Evolutionary conservation across 2,797 vertebrate species (phyloP), one percentile per base, ranked within the genome.

Genomic region (Poeciliopsis turneri): DNA sequence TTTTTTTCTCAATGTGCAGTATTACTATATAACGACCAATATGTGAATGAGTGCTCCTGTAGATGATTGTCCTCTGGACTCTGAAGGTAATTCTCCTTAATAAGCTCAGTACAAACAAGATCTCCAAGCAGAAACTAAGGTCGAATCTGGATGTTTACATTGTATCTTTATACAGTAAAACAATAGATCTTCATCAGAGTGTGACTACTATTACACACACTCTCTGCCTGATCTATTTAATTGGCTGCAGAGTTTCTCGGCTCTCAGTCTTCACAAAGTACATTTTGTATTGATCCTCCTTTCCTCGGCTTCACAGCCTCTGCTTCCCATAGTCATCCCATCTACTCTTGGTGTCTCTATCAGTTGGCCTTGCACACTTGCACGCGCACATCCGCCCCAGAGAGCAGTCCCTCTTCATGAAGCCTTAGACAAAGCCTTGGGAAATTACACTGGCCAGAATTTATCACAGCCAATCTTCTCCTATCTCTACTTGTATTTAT

Each of bases 231-330:
- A 87, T 92, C 88, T 80, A 78, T 89, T 91, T 93, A 93, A 93
- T 93, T 95, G 93, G 89, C 88, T 92, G 81, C 87, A 90, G 84
- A 90, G 90, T 90, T 92, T 92, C 91, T 90, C 70, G 7, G 75
- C 88, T 91, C 92, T 90, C 83, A 77, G 84, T 91, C 92, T 92
- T 88, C 79, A 87, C 91, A 90, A 91, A 94, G 90, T 92, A 90
- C 91, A 93, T 94, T 92, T 92, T 89, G 80, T 94, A 95, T 94
- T 92, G 93, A 95, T 94, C 85, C 85, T 68, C 70, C 82, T 78
- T 88, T 89, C 82, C 36, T 88, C 83, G 84, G 87, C 87, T 92
- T 90, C 90, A 91, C 91, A 92, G 86, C 83, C 82, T 86, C 80
- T 89, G 89, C 89, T 91, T 94, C 90, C 92, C 85, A 90, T 88